Evolutionary conservation across 2,888 invertebrate species (phyloP), one percentile per base, ranked within the genome.

Genomic region (Drosophila koepferae): DNA sequence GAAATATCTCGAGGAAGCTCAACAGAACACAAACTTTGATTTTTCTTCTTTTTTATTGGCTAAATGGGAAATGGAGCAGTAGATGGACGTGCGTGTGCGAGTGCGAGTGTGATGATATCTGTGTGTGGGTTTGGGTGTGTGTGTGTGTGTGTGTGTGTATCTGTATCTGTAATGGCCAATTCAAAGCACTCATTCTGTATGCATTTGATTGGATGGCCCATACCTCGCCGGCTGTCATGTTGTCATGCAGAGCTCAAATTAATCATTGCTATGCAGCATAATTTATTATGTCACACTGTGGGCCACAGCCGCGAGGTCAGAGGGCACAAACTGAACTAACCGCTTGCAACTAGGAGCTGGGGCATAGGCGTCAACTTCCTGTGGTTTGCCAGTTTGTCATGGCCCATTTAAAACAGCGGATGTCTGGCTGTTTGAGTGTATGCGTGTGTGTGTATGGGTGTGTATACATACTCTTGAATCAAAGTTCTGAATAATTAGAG

Each of bases 281-380:
- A 87, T 87, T 87, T 90, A 87, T 87, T 90, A 89, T 90, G 89
- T 87, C 86, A 84, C 85, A 90, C 81, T 82, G 82, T 53, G 63
- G 56, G 74, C 77, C 84, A 64, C 83, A 81, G 68, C 60, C 76
- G 16, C 41, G 55, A 41, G 34, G 43, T 51, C 48, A 34, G 34
- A 41, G 41, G 56, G 53, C 16, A 40, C 72, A 70, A 69, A 63
- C 82, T 72, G 64, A 80, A 66, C 77, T 68, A 58, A 59, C 71
- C 72, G 60, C 41, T 62, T 41, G 54, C 28, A 58, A 62, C 48
- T 49, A 14, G 53, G 49, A 58, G 44, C 36, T 44, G 61, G 48
- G 44, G 43, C 44, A 67, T 77, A 69, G 82, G 74, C 89, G 77
- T 72, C 85, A 72, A 77, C 89, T 75, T 88, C 86, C 85, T 89